These are phyloP conservation scores for Physocephala rufipes DNA, from an alignment of 2,888 invertebrate genomes.

Conservation along the genomic window DNA sequence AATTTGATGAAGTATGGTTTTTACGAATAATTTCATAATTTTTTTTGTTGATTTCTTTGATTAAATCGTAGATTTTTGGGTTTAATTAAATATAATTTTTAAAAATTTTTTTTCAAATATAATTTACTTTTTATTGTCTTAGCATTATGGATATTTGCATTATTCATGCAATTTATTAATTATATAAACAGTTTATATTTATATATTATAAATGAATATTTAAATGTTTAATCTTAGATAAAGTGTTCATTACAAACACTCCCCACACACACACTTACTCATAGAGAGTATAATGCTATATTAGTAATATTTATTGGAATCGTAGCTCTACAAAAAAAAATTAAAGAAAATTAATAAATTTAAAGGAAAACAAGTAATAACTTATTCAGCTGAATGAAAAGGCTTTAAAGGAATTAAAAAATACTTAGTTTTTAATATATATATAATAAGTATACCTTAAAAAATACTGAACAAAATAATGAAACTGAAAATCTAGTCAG, in stretches of 20 bases:
- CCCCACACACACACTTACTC: conserved; percentile 24
- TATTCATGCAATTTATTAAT: conserved; percentile 17
- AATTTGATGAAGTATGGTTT: background rate
- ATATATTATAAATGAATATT: conserved; percentile 24
- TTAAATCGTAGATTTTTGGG: conserved; percentile 1
- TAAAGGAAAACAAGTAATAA: background rate
- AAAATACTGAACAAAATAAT: conserved; percentile 34
- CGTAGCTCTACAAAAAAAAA: conserved; percentile 13
- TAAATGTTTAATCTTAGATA: conserved; percentile 13
- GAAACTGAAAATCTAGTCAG: conserved; percentile 33
- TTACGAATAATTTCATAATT: background rate
- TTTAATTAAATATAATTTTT: conserved; percentile 23
- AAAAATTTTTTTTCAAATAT: conserved; percentile 16
- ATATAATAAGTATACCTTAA: conserved; percentile 23
- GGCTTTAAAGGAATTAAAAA: background rate
- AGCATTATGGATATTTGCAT: background rate
- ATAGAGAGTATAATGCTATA: conserved; percentile 33
- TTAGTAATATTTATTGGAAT: conserved; percentile 23
- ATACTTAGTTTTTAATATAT: conserved; percentile 26
- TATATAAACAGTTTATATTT: conserved; percentile 1
- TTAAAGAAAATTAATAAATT: conserved; percentile 20
- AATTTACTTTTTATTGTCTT: background rate
- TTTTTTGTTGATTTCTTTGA: conserved; percentile 31
- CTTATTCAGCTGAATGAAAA: background rate
- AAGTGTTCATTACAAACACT: conserved; percentile 12